These are phyloP conservation scores for Seriola dumerili DNA, from an alignment of 2,113 vertebrate genomes.

Conservation along the genomic window DNA sequence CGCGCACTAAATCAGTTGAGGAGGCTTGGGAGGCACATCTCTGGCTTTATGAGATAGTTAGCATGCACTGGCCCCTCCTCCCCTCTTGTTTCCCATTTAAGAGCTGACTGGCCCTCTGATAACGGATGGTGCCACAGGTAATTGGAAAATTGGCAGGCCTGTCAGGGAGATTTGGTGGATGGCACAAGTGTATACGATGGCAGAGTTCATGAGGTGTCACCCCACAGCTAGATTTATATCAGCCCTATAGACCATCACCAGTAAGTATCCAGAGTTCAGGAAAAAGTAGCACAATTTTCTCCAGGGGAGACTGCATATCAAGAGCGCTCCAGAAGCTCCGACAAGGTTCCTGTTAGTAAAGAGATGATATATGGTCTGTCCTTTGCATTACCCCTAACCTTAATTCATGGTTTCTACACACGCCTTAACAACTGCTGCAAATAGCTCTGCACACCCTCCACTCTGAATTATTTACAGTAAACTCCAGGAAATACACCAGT, in stretches of 20 bases:
- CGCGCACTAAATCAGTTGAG: slow-evolving; percentile 71
- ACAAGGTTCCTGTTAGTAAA: slow-evolving; percentile 78
- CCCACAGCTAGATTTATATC: slow-evolving; percentile 90
- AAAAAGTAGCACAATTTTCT: slow-evolving; percentile 84
- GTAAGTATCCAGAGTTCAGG: slow-evolving; percentile 85
- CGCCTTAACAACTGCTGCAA: slow-evolving; percentile 16
- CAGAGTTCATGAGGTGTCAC: slow-evolving; percentile 86
- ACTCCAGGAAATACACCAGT: neutral
- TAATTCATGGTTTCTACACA: slow-evolving; percentile 46
- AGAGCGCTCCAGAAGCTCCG: slow-evolving; percentile 80
- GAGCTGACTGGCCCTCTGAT: slow-evolving; percentile 91
- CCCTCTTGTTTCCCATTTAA: slow-evolving; percentile 90
- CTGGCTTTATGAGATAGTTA: slow-evolving; percentile 88
- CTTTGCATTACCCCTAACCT: slow-evolving; percentile 60
- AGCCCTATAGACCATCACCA: slow-evolving; percentile 83
- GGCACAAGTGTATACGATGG: slow-evolving; percentile 85
- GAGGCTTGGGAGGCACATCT: slow-evolving; percentile 78
- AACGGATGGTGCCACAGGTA: slow-evolving; percentile 93
- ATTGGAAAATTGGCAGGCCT: slow-evolving; percentile 98
- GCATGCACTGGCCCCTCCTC: slow-evolving; percentile 83
- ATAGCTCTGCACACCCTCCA: slow-evolving; percentile 9
- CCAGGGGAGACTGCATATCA: slow-evolving; percentile 81
- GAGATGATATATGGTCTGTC: slow-evolving; percentile 56
- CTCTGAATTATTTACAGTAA: slow-evolving; percentile 23
- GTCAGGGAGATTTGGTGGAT: slow-evolving; percentile 94